Evolutionary conservation across 1,140 invertebrate genomes (phyloP).

Genomic region (Schlechtendalia chinensis): DNA sequence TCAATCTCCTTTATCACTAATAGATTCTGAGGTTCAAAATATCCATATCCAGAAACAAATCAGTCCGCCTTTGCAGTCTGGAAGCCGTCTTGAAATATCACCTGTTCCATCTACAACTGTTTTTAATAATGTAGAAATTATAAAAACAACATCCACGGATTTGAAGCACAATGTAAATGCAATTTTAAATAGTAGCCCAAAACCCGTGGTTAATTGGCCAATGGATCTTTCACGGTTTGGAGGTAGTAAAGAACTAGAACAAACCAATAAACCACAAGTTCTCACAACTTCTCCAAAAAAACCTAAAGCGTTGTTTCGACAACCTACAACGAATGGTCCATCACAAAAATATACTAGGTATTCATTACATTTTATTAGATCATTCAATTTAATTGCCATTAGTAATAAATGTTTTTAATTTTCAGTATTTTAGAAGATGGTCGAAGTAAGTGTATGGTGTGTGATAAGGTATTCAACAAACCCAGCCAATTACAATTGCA

Average conservation of each 20-base stretch:
- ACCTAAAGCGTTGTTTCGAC: constrained; percentile 42
- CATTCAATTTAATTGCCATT: neutral
- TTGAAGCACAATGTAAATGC: constrained; percentile 26
- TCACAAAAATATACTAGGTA: constrained; percentile 46
- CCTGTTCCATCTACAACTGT: neutral
- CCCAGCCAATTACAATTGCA: constrained; percentile 86
- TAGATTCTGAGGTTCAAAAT: constrained; percentile 15
- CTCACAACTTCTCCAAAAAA: neutral
- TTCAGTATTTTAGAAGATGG: constrained; percentile 70
- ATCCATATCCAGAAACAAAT: constrained; percentile 9
- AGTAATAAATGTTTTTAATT: constrained; percentile 22
- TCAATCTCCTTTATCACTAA: constrained; percentile 37
- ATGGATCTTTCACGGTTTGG: constrained; percentile 43
- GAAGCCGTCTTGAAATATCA: neutral
- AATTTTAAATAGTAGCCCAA: constrained; percentile 15
- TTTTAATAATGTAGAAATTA: neutral
- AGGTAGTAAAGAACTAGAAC: constrained; percentile 29
- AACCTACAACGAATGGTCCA: constrained; percentile 46
- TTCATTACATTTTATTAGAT: neutral
- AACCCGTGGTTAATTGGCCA: constrained; percentile 17
- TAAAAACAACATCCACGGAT: constrained; percentile 20
- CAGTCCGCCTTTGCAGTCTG: constrained; percentile 12
- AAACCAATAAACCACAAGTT: constrained; percentile 16
- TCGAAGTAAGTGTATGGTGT: constrained; percentile 80
- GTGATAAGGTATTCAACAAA: constrained; percentile 87